Evolutionary conservation across 2,888 invertebrate species (phyloP).

Genomic region (Standfussiana lucernea): DNA sequence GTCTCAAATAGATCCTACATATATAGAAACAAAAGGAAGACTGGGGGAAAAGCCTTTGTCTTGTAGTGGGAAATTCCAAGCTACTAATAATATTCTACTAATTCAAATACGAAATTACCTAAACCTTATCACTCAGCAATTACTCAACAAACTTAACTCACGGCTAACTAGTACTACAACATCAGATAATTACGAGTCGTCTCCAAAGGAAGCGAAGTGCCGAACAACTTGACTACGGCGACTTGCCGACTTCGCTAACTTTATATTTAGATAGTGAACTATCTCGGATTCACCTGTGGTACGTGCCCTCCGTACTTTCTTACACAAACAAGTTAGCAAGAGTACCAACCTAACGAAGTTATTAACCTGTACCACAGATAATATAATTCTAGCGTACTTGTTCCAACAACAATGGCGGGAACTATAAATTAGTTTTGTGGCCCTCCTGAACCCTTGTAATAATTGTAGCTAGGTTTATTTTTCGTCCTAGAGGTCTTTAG

Average conservation of each 20-base stretch:
- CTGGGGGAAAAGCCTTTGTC: background rate
- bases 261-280: slow-evolving; percentile 58
- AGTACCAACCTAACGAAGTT: slow-evolving; percentile 50
- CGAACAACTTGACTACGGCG: slow-evolving; percentile 38
- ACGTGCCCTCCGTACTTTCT: slow-evolving; percentile 22
- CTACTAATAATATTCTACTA: slow-evolving; percentile 10
- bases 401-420: slow-evolving; percentile 28
- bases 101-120: slow-evolving; percentile 15
- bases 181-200: slow-evolving; percentile 43
- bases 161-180: slow-evolving; percentile 39
- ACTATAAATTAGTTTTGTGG: slow-evolving; percentile 57
- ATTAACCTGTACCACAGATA: slow-evolving; percentile 40
- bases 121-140: slow-evolving; percentile 9
- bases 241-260: slow-evolving; percentile 48
- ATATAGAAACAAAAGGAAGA: background rate
- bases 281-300: slow-evolving; percentile 48
- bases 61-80: background rate
- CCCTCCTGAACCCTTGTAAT: slow-evolving; percentile 25
- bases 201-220: slow-evolving; percentile 26
- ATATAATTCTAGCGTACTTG: slow-evolving; percentile 5
- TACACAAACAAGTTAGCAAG: slow-evolving; percentile 33
- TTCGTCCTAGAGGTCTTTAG: slow-evolving; percentile 20
- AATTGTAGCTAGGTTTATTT: slow-evolving; percentile 41
- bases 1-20: no score
- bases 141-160: slow-evolving; percentile 11